Percentiles rank a stretch among this genome's conserved stretches.
Evolutionary conservation across 2,113 vertebrate genomes (phyloP).

Genomic region (Micromys minutus): DNA sequence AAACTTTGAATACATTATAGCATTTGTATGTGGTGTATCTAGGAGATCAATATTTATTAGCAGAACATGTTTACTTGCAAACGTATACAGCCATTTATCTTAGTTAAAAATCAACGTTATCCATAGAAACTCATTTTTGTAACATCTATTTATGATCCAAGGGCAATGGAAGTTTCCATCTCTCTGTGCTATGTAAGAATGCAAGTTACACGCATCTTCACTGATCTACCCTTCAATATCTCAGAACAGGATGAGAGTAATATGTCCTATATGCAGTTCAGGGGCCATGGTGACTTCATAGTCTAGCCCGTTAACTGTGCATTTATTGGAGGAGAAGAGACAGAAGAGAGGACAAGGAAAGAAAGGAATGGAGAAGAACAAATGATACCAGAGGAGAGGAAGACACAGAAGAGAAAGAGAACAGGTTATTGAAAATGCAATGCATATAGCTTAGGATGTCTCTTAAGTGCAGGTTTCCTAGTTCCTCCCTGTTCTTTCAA

Average conservation of each 20-base stretch:
- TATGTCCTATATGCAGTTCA: not conserved
- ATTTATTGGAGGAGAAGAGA: not conserved
- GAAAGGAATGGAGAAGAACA: not conserved
- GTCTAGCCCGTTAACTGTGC: not conserved
- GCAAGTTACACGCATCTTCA: not conserved
- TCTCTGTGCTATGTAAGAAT: not conserved
- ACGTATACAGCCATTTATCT: not conserved
- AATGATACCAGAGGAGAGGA: not conserved
- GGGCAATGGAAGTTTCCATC: not conserved
- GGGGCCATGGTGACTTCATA: not conserved
- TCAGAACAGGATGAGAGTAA: not conserved
- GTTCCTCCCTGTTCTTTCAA: not conserved
- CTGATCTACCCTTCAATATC: not conserved
- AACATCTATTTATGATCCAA: not conserved
- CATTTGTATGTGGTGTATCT: not conserved
- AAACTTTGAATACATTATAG: not conserved
- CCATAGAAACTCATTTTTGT: constrained; percentile 6
- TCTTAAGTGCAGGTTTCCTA: not conserved
- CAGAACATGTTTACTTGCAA: constrained; percentile 22
- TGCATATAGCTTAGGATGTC: not conserved
- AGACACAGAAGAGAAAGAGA: not conserved
- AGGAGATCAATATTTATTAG: not conserved
- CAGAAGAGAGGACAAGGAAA: not conserved
- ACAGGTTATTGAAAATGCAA: not conserved
- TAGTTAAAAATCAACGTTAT: not conserved